Evolutionary conservation across 2,113 vertebrate species (phyloP).

Genomic region (Gallinago jamesoni): DNA sequence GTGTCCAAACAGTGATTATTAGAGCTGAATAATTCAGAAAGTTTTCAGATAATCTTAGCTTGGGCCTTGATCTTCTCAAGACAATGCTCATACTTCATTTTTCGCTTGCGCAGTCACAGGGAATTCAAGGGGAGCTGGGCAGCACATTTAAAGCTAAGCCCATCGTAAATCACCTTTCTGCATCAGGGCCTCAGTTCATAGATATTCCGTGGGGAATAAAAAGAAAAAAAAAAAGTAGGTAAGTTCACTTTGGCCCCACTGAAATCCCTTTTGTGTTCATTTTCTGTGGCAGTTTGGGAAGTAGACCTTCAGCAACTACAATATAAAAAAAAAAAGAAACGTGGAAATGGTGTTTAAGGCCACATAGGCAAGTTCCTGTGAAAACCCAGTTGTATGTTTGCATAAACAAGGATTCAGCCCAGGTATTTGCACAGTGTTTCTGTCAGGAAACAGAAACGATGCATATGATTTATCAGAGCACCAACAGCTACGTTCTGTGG

Average conservation of each 20-base stretch:
- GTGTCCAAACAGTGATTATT: background rate
- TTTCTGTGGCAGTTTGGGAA: background rate
- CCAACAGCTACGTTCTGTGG: background rate
- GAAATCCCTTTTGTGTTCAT: background rate
- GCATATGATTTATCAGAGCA: slow-evolving; percentile 17
- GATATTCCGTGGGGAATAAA: background rate
- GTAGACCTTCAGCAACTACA: background rate
- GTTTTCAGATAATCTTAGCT: slow-evolving; percentile 6
- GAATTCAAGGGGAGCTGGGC: background rate
- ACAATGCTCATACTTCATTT: background rate
- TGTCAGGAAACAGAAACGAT: slow-evolving; percentile 1
- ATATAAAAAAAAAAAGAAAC: background rate
- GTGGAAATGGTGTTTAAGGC: background rate
- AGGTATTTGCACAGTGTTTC: background rate
- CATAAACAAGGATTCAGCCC: background rate
- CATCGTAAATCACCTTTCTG: background rate
- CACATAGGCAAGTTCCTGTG: background rate
- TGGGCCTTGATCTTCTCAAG: background rate
- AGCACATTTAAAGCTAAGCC: background rate
- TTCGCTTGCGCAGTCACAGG: background rate
- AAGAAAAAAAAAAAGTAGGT: background rate
- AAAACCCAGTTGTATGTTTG: background rate
- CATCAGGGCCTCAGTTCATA: background rate
- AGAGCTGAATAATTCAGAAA: slow-evolving; percentile 18
- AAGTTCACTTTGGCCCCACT: background rate